These are phyloP conservation scores for Pantala flavescens DNA, from an alignment of 1,140 invertebrate species.

Conservation along the genomic window DNA sequence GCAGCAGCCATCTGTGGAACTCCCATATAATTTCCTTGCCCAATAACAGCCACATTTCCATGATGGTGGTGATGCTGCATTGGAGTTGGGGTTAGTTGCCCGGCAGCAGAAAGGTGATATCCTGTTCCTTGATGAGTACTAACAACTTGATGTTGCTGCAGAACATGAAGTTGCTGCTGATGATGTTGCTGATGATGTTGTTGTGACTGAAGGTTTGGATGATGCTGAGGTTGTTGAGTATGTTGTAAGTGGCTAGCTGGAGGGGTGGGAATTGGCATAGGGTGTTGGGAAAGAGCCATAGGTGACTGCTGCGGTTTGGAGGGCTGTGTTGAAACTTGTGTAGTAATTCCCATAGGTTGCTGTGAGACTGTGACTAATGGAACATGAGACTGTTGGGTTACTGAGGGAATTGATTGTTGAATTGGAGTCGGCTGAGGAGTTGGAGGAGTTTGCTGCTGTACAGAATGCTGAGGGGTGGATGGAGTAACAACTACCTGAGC, in stretches of 20 bases:
- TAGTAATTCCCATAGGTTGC: constrained; percentile 21
- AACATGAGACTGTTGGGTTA: neutral
- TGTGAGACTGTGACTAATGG: neutral
- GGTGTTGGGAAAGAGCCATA: constrained; percentile 23
- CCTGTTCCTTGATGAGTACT: constrained; percentile 20
- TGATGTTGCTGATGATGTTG: constrained; percentile 43
- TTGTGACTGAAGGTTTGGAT: constrained; percentile 40
- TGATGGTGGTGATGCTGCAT: constrained; percentile 35
- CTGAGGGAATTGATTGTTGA: constrained; percentile 25
- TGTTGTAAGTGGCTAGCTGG: constrained; percentile 22
- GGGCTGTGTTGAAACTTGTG: constrained; percentile 30
- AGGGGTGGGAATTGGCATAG: constrained; percentile 19
- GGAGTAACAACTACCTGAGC: neutral
- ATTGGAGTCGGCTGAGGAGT: constrained; percentile 31
- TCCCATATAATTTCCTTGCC: constrained; percentile 43
- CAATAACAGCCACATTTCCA: constrained; percentile 33
- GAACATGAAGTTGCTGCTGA: constrained; percentile 42
- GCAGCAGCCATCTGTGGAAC: constrained; percentile 34
- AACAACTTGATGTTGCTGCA: constrained; percentile 32
- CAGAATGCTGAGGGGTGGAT: constrained; percentile 25
- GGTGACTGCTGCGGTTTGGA: constrained; percentile 26
- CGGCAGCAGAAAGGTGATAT: constrained; percentile 41
- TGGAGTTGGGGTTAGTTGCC: constrained; percentile 31
- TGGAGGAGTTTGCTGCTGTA: constrained; percentile 28
- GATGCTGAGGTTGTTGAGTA: constrained; percentile 40